phyloP scores from a whole-genome alignment of 2,888 invertebrate genomes.

The Plebejus anna region DNA sequence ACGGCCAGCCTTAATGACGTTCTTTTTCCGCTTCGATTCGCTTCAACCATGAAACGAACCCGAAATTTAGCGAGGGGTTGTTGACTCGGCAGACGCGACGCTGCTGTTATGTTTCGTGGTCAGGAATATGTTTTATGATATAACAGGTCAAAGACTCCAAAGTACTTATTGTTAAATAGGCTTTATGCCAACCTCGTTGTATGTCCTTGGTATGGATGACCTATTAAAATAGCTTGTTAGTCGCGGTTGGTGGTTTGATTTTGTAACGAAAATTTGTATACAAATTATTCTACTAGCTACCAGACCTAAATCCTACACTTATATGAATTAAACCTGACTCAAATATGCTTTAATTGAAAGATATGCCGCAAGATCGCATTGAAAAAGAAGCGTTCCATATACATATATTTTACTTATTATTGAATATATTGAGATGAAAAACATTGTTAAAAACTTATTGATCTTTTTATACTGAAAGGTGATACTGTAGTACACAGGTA shows the following conservation, averaged over 20 bases:
- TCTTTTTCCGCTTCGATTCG: conserved; percentile 23
- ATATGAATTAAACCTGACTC: no score
- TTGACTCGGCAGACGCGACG: neutral
- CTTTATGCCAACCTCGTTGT: neutral
- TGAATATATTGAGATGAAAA: neutral
- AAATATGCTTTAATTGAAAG: no score
- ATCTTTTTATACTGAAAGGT: neutral
- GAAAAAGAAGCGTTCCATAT: neutral
- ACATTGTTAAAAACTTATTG: neutral
- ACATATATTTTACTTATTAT: no score
- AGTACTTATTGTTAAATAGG: neutral
- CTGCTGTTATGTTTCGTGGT: neutral
- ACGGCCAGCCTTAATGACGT: conserved; percentile 8
- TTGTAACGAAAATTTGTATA: neutral
- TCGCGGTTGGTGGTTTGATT: neutral
- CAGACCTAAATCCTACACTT: neutral
- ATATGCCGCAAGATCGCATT: no score
- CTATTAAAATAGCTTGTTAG: neutral
- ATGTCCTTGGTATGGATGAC: neutral
- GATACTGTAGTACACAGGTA: neutral
- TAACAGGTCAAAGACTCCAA: no score
- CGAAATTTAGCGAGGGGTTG: conserved; percentile 27
- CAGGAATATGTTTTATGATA: neutral
- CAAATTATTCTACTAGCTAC: neutral
- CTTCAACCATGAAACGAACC: conserved; percentile 8